These are phyloP conservation scores for Zaprionus nigranus DNA, from an alignment of 1,140 invertebrate genomes.

Conservation along the genomic window DNA sequence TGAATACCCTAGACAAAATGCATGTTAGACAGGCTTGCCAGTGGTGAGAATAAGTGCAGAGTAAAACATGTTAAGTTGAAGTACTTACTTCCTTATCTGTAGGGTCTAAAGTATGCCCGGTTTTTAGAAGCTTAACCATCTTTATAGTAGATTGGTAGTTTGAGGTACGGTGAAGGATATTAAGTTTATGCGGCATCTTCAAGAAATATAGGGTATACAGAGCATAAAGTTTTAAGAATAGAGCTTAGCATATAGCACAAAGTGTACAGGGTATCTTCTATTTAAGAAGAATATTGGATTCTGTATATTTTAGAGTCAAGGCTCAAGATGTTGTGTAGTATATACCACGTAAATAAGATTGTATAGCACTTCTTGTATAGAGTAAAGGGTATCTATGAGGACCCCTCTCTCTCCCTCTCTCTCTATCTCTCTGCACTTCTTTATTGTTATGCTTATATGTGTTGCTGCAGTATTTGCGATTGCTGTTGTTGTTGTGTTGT, in stretches of 20 bases:
- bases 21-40: not conserved
- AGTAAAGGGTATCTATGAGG: not conserved
- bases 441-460: constrained; percentile 74
- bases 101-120: not conserved
- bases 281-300: too few relatives aligned
- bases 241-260: too few relatives aligned
- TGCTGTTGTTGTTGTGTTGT: constrained; percentile 47
- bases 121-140: not conserved
- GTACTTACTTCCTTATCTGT: not conserved
- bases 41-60: not conserved
- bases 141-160: not conserved
- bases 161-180: not conserved
- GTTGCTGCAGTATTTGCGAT: constrained; percentile 48
- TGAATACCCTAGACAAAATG: not conserved
- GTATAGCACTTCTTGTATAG: not conserved
- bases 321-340: too few relatives aligned
- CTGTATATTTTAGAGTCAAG: too few relatives aligned
- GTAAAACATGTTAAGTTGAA: too few relatives aligned
- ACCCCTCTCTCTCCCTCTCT: not conserved
- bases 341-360: not conserved
- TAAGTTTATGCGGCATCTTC: not conserved
- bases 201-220: not conserved
- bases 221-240: not conserved
- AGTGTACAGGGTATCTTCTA: too few relatives aligned
- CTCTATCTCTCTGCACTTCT: constrained; percentile 4